Conservation (phyloP, 2,888 invertebrate species). For the Dasypogon diadema region DNA sequence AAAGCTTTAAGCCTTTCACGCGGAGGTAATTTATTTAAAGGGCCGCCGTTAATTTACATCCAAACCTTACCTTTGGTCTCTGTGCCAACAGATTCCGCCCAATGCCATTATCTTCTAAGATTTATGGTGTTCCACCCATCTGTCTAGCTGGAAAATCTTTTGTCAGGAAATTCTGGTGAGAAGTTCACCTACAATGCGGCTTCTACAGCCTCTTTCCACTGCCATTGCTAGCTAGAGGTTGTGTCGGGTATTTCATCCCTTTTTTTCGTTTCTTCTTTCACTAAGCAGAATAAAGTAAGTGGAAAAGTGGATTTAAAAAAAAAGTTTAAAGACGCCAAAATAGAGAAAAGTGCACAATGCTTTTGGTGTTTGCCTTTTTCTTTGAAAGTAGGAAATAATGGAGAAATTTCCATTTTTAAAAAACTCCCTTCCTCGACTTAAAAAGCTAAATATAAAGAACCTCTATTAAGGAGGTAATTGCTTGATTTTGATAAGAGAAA, state of each 20-base stretch:
- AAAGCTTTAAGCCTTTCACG: constrained; percentile 31
- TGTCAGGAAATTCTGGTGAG: constrained; percentile 47
- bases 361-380: constrained; percentile 17
- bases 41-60: constrained; percentile 51
- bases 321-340: constrained; percentile 37
- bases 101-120: constrained; percentile 44
- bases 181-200: constrained; percentile 48
- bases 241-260: background rate
- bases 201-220: constrained; percentile 5
- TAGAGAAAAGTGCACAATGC: background rate
- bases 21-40: constrained; percentile 51
- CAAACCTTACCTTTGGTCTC: constrained; percentile 48
- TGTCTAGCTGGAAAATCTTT: constrained; percentile 48
- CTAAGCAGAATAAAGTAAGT: constrained; percentile 33
- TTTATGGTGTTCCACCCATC: constrained; percentile 50
- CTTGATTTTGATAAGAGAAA: no score
- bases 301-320: constrained; percentile 35
- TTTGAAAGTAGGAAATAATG: constrained; percentile 17
- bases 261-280: background rate
- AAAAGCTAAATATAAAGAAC: no score
- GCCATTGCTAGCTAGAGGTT: constrained; percentile 1
- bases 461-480: no score
- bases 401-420: no score
- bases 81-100: constrained; percentile 50
- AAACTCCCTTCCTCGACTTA: no score